Percentiles rank a stretch among this genome's conserved stretches.
These are phyloP conservation scores for Styela plicata DNA, from an alignment of 23 tunicate species.

Conservation along the genomic window DNA sequence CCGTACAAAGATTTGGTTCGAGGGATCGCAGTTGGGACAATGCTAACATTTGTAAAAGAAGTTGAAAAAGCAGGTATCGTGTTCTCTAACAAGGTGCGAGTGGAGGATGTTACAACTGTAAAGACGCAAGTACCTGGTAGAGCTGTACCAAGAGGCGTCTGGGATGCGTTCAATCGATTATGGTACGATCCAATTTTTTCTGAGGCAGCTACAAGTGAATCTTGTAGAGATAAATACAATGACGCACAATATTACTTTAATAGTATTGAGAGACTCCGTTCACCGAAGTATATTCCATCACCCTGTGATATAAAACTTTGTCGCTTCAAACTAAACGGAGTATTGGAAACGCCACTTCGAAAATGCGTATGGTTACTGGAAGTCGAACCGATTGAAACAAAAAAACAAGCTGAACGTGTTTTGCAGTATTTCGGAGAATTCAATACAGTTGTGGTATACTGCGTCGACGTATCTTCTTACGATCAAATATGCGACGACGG, in stretches of 20 bases:
- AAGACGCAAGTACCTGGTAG: neutral
- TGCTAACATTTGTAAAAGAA: neutral
- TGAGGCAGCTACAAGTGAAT: neutral
- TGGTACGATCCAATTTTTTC: neutral
- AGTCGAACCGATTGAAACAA: neutral
- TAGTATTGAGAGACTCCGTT: neutral
- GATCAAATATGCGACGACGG: neutral
- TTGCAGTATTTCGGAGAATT: neutral
- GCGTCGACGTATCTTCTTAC: slow-evolving; percentile 9
- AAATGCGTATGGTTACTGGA: slow-evolving; percentile 13
- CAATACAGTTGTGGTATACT: slow-evolving; percentile 17
- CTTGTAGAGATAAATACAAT: neutral
- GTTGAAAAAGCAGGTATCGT: neutral
- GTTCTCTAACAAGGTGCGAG: neutral
- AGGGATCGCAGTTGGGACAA: neutral
- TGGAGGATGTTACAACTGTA: neutral
- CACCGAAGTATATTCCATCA: neutral
- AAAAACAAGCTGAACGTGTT: slow-evolving; percentile 1
- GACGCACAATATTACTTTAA: slow-evolving; percentile 7
- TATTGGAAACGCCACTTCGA: slow-evolving; percentile 13
- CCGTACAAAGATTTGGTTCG: slow-evolving; percentile 5
- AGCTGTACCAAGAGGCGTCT: neutral
- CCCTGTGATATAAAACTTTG: neutral
- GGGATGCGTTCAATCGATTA: neutral
- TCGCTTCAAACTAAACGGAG: slow-evolving; percentile 18